phyloP scores from a whole-genome alignment of 2,797 vertebrate species.

The Clarias fuscus region DNA sequence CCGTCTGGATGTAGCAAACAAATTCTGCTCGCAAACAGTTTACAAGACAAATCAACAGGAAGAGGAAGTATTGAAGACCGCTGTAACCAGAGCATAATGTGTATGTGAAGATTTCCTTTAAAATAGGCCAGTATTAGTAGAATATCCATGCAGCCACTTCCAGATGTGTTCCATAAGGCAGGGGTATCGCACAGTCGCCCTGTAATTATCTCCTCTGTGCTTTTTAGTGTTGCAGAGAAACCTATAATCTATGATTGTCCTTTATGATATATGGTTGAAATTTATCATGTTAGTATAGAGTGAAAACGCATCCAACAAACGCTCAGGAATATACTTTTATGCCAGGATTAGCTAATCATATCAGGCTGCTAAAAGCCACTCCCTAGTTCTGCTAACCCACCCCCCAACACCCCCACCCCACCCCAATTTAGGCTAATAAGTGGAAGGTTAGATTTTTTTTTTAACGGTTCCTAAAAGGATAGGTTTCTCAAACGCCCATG shows the following conservation, averaged over 20 bases:
- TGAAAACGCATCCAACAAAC: neutral
- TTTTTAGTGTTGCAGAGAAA: neutral
- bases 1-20: slow-evolving; percentile 55
- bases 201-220: neutral
- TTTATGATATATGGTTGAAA: neutral
- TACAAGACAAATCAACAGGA: slow-evolving; percentile 53
- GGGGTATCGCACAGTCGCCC: neutral
- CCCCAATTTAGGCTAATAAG: neutral
- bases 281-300: neutral
- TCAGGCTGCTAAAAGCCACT: neutral
- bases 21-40: slow-evolving; percentile 50
- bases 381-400: neutral
- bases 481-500: neutral
- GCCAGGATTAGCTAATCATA: neutral
- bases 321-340: neutral
- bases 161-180: slow-evolving; percentile 21
- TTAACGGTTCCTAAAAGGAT: neutral
- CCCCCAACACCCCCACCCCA: too few species aligned
- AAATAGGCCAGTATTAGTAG: slow-evolving; percentile 12
- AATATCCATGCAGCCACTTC: neutral
- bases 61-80: slow-evolving; percentile 36
- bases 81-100: slow-evolving; percentile 32
- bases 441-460: neutral
- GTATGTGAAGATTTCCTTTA: slow-evolving; percentile 31
- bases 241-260: rapidly evolving